phyloP scores from a whole-genome alignment of 2,888 invertebrate species.

The Globia sparganii region DNA sequence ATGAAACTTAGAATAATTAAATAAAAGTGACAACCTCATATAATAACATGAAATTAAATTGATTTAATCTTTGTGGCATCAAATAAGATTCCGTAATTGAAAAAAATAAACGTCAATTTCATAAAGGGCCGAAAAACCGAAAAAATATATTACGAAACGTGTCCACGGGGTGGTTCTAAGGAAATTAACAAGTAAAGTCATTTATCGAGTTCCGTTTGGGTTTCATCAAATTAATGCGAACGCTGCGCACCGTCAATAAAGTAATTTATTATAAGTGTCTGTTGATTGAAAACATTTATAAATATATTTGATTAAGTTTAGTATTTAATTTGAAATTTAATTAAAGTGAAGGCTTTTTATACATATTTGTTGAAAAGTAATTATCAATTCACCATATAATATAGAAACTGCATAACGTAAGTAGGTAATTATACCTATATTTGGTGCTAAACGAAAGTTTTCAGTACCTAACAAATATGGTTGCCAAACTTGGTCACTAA shows the following conservation, averaged over 20 bases:
- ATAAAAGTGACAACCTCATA: conserved; percentile 4
- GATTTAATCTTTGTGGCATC: not conserved
- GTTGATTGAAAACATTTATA: conserved; percentile 64
- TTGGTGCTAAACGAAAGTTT: not conserved
- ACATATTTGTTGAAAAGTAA: conserved; percentile 18
- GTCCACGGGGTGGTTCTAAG: conserved; percentile 56
- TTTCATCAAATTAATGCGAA: conserved; percentile 76
- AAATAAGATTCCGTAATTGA: conserved; percentile 17
- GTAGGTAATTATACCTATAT: not conserved
- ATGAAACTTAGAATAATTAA: conserved; percentile 10
- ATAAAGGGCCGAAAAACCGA: conserved; percentile 30
- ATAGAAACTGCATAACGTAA: not conserved
- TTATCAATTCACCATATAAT: conserved; percentile 3
- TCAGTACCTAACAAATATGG: not conserved
- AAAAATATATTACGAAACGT: conserved; percentile 55
- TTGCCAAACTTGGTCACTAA: not conserved
- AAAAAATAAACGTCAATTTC: conserved; percentile 38
- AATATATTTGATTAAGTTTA: conserved; percentile 48
- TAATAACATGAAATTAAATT: not conserved
- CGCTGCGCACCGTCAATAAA: conserved; percentile 62
- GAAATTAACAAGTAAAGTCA: conserved; percentile 75
- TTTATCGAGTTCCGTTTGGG: conserved; percentile 73
- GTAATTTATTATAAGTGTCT: conserved; percentile 69
- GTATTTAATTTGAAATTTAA: conserved; percentile 52
- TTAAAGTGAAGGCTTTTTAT: conserved; percentile 24